Conservation (phyloP, 2,888 invertebrate genomes). For the Nemotelus nigrinus region DNA sequence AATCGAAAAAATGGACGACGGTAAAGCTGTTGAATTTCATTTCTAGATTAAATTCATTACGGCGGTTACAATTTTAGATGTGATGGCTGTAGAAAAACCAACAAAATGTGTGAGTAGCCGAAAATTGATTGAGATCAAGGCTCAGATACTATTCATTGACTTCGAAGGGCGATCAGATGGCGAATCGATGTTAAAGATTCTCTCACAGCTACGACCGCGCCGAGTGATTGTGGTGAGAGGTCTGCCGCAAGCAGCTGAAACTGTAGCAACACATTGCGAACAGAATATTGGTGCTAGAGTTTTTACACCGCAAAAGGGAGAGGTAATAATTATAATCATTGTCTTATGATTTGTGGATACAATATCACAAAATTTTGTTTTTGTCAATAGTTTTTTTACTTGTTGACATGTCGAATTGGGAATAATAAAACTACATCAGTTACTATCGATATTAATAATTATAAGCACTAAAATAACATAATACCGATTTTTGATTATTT, state of each 20-base stretch:
- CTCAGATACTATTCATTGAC: constrained; percentile 93
- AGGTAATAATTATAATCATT: constrained; percentile 64
- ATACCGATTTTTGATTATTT: too few species aligned
- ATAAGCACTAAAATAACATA: neutral
- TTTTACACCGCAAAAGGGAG: constrained; percentile 84
- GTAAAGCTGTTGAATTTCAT: constrained; percentile 28
- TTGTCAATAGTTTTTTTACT: too few species aligned
- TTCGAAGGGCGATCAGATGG: constrained; percentile 94
- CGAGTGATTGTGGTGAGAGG: constrained; percentile 84
- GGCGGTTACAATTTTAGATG: constrained; percentile 59
- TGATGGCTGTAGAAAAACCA: constrained; percentile 76
- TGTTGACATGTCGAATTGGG: too few species aligned
- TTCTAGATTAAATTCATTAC: neutral
- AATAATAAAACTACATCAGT: too few species aligned
- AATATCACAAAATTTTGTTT: too few species aligned
- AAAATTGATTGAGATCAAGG: constrained; percentile 81
- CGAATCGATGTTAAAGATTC: constrained; percentile 82
- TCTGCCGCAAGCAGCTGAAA: constrained; percentile 73
- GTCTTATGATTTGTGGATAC: too few species aligned
- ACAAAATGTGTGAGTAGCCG: constrained; percentile 86
- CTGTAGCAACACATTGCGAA: constrained; percentile 75
- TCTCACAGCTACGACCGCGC: constrained; percentile 82
- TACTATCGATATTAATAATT: neutral
- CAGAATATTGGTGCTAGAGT: constrained; percentile 77
- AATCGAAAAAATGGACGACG: constrained; percentile 50